Evolutionary conservation across 2,113 vertebrate species (phyloP).

Genomic region (Upupa epops): DNA sequence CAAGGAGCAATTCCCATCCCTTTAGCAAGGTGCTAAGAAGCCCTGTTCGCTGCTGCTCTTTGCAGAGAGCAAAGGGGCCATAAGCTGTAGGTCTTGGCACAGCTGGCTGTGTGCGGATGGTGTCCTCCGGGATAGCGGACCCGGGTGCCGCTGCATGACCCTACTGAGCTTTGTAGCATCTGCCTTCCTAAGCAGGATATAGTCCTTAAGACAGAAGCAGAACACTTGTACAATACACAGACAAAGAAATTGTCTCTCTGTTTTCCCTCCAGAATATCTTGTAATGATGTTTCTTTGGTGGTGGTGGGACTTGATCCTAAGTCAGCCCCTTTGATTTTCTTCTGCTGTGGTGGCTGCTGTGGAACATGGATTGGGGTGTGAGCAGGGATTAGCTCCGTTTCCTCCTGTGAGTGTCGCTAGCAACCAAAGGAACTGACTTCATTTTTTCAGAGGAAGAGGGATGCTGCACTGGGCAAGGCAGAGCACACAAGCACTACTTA

Average conservation of each 20-base stretch:
- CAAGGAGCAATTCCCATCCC: not conserved
- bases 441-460: slow-evolving; percentile 1
- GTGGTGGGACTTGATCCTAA: not conserved
- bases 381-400: not conserved
- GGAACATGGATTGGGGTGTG: not conserved
- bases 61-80: not conserved
- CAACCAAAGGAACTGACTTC: slow-evolving; percentile 15
- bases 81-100: not conserved
- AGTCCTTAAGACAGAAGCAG: not conserved
- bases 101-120: not conserved
- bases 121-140: not conserved
- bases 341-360: not conserved
- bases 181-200: not conserved
- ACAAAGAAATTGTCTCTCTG: not conserved
- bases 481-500: not conserved
- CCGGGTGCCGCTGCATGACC: not conserved
- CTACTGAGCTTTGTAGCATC: fast-evolving
- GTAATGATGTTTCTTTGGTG: not conserved
- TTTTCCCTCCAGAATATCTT: not conserved
- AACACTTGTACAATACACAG: not conserved
- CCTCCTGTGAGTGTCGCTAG: slow-evolving; percentile 46
- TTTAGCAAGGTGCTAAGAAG: not conserved
- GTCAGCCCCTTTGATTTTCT: not conserved
- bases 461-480: not conserved
- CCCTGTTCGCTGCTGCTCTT: not conserved